phyloP scores from a whole-genome alignment of 2,888 invertebrate genomes.

The Congeria kusceri region DNA sequence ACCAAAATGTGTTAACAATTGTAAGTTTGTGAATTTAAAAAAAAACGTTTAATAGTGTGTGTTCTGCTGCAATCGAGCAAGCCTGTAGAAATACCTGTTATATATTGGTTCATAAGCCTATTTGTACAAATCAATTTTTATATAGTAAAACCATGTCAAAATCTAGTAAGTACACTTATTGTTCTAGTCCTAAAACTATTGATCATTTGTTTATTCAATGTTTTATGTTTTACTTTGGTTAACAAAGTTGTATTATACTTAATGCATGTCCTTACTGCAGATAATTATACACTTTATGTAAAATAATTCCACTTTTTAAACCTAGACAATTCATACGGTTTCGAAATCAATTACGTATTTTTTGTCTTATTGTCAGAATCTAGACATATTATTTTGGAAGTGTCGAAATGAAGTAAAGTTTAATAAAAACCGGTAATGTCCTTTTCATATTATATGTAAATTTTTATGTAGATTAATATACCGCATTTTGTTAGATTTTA shows the following conservation, averaged over 20 bases:
- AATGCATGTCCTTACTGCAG: too few species aligned
- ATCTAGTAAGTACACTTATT: background rate
- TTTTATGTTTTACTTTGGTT: too few species aligned
- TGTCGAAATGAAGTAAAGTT: too few species aligned
- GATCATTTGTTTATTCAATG: too few species aligned
- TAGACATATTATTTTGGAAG: too few species aligned
- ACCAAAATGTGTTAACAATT: background rate
- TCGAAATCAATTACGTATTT: constrained; percentile 5
- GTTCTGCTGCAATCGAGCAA: background rate
- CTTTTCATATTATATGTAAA: too few species aligned
- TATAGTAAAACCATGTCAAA: background rate
- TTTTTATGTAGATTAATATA: too few species aligned
- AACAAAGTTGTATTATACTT: too few species aligned
- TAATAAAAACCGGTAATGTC: too few species aligned
- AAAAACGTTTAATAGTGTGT: background rate
- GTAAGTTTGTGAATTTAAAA: background rate
- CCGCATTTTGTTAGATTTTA: background rate
- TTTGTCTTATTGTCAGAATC: too few species aligned
- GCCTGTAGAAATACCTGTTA: background rate
- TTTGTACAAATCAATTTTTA: background rate
- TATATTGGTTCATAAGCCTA: background rate
- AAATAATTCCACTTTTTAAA: too few species aligned
- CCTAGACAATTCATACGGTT: background rate
- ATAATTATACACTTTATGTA: too few species aligned
- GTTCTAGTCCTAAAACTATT: background rate